Evolutionary conservation across 2,797 vertebrate species (phyloP).

Genomic region (Coregonus suidteri): DNA sequence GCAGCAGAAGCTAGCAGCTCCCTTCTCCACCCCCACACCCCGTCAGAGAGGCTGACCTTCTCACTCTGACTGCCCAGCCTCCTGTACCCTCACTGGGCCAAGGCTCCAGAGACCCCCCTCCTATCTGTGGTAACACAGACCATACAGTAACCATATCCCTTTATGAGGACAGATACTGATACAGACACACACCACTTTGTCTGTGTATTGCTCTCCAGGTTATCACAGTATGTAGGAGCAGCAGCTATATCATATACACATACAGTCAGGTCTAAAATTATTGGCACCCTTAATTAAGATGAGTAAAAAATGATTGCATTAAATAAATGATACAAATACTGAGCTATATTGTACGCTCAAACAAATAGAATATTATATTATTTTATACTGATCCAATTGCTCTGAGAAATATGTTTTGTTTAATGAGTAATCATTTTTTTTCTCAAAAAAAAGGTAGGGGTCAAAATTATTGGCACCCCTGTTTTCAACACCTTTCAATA

Average conservation of each 20-base stretch:
- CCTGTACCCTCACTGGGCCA: constrained; percentile 41
- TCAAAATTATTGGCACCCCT: too few species aligned
- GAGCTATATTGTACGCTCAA: too few species aligned
- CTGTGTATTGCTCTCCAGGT: constrained; percentile 27
- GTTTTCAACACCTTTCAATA: too few species aligned
- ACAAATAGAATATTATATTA: too few species aligned
- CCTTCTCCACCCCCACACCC: constrained; percentile 38
- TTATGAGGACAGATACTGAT: constrained; percentile 39
- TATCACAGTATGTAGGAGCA: constrained; percentile 51
- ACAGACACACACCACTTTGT: constrained; percentile 25
- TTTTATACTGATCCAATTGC: too few species aligned
- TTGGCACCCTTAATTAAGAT: too few species aligned
- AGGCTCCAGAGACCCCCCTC: constrained; percentile 36
- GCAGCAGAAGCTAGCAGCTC: constrained; percentile 39
- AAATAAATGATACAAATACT: too few species aligned
- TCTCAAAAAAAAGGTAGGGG: too few species aligned
- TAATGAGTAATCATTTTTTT: too few species aligned
- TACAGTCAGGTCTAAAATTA: too few species aligned
- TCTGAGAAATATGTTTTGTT: too few species aligned
- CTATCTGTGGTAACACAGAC: constrained; percentile 18
- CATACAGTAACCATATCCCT: constrained; percentile 23
- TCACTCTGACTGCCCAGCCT: constrained; percentile 48
- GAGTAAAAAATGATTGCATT: too few species aligned
- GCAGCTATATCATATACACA: constrained; percentile 1
- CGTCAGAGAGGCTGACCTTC: constrained; percentile 61